These are phyloP conservation scores for Caenorhabditis doughertyi DNA, from an alignment of 2,888 invertebrate species.

Conservation along the genomic window DNA sequence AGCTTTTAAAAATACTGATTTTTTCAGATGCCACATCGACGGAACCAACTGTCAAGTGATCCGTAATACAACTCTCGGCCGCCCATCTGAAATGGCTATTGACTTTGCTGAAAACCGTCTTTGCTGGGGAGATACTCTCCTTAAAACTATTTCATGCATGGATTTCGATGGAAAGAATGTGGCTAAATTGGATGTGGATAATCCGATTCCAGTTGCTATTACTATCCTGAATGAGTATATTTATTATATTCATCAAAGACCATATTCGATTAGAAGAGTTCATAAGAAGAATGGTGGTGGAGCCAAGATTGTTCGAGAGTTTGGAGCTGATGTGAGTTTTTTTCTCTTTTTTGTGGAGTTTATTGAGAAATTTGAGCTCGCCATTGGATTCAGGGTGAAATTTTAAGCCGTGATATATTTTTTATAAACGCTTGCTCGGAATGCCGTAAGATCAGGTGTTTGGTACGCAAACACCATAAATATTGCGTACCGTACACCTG, in stretches of 20 bases:
- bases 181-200: slow-evolving; percentile 68
- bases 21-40: slow-evolving; percentile 92
- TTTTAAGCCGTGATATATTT: not conserved
- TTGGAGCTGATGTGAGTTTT: slow-evolving; percentile 77
- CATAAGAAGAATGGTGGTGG: slow-evolving; percentile 88
- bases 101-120: slow-evolving; percentile 83
- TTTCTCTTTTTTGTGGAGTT: slow-evolving; percentile 35
- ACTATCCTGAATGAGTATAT: slow-evolving; percentile 87
- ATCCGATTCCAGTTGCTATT: slow-evolving; percentile 80
- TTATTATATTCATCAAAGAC: slow-evolving; percentile 97
- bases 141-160: slow-evolving; percentile 85
- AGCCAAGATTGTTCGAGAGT: slow-evolving; percentile 76
- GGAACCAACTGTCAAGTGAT: slow-evolving; percentile 88
- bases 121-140: slow-evolving; percentile 84
- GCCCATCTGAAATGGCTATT: slow-evolving; percentile 84
- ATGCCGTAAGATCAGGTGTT: no score
- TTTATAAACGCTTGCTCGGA: no score
- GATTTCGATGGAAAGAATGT: slow-evolving; percentile 80
- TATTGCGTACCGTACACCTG: no score
- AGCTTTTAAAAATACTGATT: not conserved
- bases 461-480: no score
- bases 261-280: slow-evolving; percentile 94
- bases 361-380: no score
- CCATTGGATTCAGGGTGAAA: no score
- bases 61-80: slow-evolving; percentile 81